phyloP scores from a whole-genome alignment of 2,113 vertebrate genomes.

The Chloebia gouldiae region DNA sequence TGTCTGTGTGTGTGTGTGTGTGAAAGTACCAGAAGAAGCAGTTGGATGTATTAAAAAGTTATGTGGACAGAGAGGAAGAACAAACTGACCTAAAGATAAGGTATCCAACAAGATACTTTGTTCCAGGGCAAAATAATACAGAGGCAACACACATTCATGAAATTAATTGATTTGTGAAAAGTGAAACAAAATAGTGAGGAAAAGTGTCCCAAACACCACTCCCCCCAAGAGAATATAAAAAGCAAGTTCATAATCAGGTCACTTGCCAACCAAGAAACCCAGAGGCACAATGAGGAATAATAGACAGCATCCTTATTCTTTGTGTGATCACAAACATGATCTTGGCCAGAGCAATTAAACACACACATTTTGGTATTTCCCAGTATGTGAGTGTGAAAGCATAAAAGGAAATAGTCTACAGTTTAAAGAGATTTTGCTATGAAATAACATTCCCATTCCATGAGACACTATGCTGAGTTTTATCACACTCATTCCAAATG shows the following conservation, averaged over 20 bases:
- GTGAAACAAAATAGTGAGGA: background rate
- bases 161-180: background rate
- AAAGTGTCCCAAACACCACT: background rate
- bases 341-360: background rate
- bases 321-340: background rate
- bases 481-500: background rate
- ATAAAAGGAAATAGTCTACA: background rate
- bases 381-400: background rate
- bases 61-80: background rate
- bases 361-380: background rate
- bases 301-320: background rate
- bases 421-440: background rate
- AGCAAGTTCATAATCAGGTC: background rate
- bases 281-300: background rate
- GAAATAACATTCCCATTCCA: background rate
- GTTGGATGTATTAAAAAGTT: background rate
- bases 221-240: background rate
- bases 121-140: background rate
- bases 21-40: background rate
- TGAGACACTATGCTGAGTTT: background rate
- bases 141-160: background rate
- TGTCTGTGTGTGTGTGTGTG: too few species aligned
- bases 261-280: background rate
- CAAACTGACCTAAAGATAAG: background rate
- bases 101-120: background rate